Percentiles rank a stretch among this genome's conserved stretches.
phyloP scores from a whole-genome alignment of 2,113 vertebrate genomes.

The Cavia porcellus region DNA sequence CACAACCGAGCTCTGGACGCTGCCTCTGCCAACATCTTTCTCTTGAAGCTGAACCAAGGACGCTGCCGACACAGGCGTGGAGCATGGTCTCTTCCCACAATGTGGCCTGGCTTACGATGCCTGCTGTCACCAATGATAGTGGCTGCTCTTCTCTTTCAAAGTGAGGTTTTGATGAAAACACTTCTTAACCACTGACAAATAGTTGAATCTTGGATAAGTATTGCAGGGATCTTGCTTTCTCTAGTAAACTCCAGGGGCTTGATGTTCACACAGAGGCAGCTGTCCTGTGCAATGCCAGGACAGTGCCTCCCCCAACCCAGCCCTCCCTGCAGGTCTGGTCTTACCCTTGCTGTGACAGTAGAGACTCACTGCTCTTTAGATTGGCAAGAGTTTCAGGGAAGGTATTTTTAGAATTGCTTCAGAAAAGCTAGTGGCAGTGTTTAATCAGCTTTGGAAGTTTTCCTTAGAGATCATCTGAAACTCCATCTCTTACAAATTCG shows the following conservation, averaged over 20 bases:
- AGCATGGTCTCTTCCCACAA: rapidly evolving
- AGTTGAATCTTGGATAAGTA: neutral
- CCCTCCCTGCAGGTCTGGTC: neutral
- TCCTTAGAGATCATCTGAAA: neutral
- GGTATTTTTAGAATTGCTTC: neutral
- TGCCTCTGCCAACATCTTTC: neutral
- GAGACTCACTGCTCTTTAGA: neutral
- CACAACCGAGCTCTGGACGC: rapidly evolving
- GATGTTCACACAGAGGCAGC: neutral
- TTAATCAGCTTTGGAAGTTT: neutral
- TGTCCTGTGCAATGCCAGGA: neutral
- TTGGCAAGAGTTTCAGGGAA: neutral
- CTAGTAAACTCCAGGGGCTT: neutral
- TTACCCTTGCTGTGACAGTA: neutral
- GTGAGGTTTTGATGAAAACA: neutral
- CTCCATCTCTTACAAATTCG: neutral
- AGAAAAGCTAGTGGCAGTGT: neutral
- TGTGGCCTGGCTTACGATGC: neutral
- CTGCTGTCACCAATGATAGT: neutral
- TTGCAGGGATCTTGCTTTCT: neutral
- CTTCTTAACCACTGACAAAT: neutral
- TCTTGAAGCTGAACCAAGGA: neutral
- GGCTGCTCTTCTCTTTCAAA: neutral
- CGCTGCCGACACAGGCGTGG: neutral
- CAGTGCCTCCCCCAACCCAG: neutral